Conservation (phyloP, 2,888 invertebrate genomes). For the Zaprionus obscuricornis region DNA sequence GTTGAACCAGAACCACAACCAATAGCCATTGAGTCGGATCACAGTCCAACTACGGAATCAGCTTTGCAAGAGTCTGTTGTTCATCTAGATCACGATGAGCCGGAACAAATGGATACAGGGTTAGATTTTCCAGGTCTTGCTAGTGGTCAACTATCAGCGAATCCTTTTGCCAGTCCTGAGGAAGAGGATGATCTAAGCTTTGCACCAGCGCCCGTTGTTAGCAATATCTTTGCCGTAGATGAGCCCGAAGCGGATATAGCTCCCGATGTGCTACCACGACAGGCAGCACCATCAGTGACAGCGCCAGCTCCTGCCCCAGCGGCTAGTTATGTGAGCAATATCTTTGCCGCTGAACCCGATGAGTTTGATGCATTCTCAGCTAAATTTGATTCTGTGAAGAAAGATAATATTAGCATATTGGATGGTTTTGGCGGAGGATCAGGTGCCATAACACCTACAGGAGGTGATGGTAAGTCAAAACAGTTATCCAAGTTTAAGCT, state of each 20-base stretch:
- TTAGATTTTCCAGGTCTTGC: constrained; percentile 78
- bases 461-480: constrained; percentile 79
- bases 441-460: constrained; percentile 80
- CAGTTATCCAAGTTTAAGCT: background rate
- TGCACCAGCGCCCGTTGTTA: constrained; percentile 58
- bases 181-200: constrained; percentile 73
- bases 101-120: constrained; percentile 82
- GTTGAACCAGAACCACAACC: constrained; percentile 24
- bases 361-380: constrained; percentile 95
- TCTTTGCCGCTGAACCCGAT: constrained; percentile 84
- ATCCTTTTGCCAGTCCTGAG: constrained; percentile 84
- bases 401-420: constrained; percentile 81
- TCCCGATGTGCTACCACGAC: constrained; percentile 52
- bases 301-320: constrained; percentile 64
- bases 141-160: constrained; percentile 82
- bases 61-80: constrained; percentile 62
- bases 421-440: constrained; percentile 82
- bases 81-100: constrained; percentile 60
- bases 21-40: constrained; percentile 65
- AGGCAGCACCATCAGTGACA: constrained; percentile 30
- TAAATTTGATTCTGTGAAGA: constrained; percentile 89
- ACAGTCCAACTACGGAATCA: constrained; percentile 78
- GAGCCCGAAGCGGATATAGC: constrained; percentile 54
- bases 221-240: constrained; percentile 73
- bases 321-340: constrained; percentile 64